Evolutionary conservation across 2,888 invertebrate species (phyloP).

Genomic region (Girardia tigrina): DNA sequence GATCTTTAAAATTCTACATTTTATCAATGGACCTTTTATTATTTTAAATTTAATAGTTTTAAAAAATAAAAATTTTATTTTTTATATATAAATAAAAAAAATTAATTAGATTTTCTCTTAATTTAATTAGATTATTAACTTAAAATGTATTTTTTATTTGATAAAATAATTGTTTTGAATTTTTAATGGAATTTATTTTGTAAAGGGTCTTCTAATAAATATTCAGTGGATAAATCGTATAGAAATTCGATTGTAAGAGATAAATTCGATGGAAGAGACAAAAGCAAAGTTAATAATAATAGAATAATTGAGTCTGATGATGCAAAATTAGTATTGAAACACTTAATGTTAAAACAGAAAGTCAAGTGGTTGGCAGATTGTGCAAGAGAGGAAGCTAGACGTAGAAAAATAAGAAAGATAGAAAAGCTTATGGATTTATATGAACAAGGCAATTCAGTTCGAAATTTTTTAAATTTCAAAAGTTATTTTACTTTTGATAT

Average conservation of each 20-base stretch:
- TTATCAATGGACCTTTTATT: too few species aligned
- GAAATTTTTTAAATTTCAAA: too few species aligned
- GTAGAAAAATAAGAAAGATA: background rate
- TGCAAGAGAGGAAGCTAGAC: conserved; percentile 4
- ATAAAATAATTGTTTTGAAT: background rate
- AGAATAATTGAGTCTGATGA: background rate
- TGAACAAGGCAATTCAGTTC: conserved; percentile 9
- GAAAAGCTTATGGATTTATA: background rate
- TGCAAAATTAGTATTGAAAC: conserved; percentile 11
- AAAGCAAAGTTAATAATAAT: background rate
- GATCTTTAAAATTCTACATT: too few species aligned
- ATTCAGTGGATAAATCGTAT: background rate
- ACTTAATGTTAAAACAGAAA: conserved; percentile 20
- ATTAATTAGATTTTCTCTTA: background rate
- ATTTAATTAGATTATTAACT: background rate
- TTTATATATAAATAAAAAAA: background rate
- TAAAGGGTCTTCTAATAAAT: background rate
- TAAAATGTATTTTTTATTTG: too few species aligned
- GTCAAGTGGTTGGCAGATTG: conserved; percentile 18
- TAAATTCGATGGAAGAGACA: background rate
- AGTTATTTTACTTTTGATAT: too few species aligned
- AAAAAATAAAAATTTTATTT: background rate
- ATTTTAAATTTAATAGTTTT: too few species aligned
- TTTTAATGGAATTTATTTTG: background rate
- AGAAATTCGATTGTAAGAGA: background rate